A percentile compares a stretch with the other conserved stretches of the same genome.
Conservation (phyloP, 30 jellyfish, hydroid and myxozoan species). For the Chironex yamaguchii region DNA sequence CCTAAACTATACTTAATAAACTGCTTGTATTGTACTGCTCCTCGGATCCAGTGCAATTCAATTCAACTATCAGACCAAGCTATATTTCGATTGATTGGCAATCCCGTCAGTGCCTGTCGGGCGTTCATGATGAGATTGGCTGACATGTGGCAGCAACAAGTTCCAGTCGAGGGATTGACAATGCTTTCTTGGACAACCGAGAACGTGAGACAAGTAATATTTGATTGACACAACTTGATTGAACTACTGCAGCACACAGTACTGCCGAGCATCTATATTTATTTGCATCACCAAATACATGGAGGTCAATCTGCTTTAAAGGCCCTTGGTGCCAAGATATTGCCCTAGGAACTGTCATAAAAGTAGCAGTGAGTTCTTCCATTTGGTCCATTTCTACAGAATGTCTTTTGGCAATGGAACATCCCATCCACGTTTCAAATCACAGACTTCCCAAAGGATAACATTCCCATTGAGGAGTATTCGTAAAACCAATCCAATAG, state of each 20-base stretch:
- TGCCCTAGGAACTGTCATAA: conserved; percentile 48
- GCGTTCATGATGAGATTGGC: no score
- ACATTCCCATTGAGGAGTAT: conserved; percentile 51
- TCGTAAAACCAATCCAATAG: conserved; percentile 68
- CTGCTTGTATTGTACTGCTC: no score
- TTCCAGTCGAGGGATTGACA: no score
- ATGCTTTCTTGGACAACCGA: conserved; percentile 65
- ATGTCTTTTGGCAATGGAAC: conserved; percentile 37
- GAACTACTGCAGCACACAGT: conserved; percentile 62
- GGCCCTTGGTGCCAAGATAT: conserved; percentile 20
- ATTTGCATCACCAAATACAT: conserved; percentile 83
- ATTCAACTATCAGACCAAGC: no score
- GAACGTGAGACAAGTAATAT: conserved; percentile 61
- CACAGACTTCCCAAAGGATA: conserved; percentile 63
- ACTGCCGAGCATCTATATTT: conserved; percentile 67
- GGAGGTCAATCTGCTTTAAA: conserved; percentile 45
- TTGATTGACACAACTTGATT: conserved; percentile 23
- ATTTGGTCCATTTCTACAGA: conserved; percentile 44
- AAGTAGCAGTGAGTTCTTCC: conserved; percentile 41
- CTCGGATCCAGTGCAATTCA: no score
- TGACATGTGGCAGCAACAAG: no score
- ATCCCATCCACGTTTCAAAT: conserved; percentile 74
- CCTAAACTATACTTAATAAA: no score
- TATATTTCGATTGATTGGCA: no score
- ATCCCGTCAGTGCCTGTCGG: no score